phyloP scores from a whole-genome alignment of 2,888 invertebrate species.

The Sarcophaga subvicina region DNA sequence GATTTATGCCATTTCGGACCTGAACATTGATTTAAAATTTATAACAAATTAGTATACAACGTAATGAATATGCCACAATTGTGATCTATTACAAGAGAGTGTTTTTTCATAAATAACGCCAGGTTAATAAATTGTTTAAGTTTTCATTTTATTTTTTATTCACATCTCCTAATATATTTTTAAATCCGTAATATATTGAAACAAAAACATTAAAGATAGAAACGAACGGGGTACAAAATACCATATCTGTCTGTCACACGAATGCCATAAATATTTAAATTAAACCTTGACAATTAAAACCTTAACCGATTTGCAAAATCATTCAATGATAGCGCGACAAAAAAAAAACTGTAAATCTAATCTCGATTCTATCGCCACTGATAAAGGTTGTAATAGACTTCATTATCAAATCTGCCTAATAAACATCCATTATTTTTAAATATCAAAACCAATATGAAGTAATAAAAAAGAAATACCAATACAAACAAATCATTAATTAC shows the following conservation, averaged over 20 bases:
- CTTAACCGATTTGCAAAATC: conserved; percentile 6
- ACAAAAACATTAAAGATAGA: neutral
- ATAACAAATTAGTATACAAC: no score
- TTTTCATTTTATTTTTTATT: neutral
- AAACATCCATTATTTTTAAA: conserved; percentile 13
- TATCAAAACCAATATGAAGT: neutral
- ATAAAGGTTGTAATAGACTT: conserved; percentile 13
- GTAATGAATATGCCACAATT: no score
- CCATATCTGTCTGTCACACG: neutral
- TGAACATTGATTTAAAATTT: no score
- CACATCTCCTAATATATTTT: neutral
- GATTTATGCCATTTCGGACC: no score
- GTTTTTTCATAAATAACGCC: no score
- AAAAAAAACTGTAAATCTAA: conserved; percentile 28
- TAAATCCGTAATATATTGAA: neutral
- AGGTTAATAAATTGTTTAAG: no score
- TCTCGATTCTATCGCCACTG: conserved; percentile 11
- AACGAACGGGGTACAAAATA: neutral
- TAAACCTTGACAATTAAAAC: neutral
- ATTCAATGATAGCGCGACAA: neutral
- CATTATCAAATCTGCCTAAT: conserved; percentile 34
- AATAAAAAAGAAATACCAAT: neutral
- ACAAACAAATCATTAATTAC: neutral
- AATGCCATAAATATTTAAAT: neutral
- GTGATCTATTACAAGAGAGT: no score